A percentile compares a stretch with the other conserved stretches of the same genome.
Conservation (phyloP, 2,113 vertebrate genomes). For the Corvus cornix region DNA sequence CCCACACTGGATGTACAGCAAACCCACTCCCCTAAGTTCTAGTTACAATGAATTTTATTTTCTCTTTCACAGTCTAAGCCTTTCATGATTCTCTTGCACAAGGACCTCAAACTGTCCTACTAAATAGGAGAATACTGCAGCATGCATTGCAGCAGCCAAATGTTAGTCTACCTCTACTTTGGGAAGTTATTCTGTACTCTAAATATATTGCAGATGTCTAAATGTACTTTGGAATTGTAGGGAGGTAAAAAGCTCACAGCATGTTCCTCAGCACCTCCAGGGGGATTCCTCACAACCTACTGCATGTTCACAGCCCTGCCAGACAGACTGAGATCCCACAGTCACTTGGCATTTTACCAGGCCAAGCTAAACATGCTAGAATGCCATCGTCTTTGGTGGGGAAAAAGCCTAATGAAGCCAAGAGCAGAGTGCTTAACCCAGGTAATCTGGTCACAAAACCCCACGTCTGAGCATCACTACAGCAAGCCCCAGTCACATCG, state of each 20-base stretch:
- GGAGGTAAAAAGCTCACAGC: background rate
- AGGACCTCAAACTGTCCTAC: background rate
- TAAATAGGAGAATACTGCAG: background rate
- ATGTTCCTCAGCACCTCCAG: background rate
- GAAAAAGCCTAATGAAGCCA: background rate
- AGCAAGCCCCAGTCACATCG: background rate
- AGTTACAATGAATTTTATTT: background rate
- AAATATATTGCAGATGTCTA: background rate
- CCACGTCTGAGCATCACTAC: background rate
- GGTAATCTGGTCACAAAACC: background rate
- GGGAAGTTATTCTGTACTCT: background rate
- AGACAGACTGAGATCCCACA: background rate
- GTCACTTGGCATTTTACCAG: background rate
- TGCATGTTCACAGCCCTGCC: background rate
- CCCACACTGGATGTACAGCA: background rate
- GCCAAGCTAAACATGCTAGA: background rate
- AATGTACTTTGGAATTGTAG: background rate
- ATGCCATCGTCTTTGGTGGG: background rate
- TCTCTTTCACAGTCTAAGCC: background rate
- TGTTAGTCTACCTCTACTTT: background rate
- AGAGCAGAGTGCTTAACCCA: background rate
- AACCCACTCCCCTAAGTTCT: background rate
- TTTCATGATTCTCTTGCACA: background rate
- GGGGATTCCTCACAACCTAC: background rate
- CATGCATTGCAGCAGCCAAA: fast-evolving